phyloP scores from a whole-genome alignment of 2,797 vertebrate species.

The Poecile montanus region DNA sequence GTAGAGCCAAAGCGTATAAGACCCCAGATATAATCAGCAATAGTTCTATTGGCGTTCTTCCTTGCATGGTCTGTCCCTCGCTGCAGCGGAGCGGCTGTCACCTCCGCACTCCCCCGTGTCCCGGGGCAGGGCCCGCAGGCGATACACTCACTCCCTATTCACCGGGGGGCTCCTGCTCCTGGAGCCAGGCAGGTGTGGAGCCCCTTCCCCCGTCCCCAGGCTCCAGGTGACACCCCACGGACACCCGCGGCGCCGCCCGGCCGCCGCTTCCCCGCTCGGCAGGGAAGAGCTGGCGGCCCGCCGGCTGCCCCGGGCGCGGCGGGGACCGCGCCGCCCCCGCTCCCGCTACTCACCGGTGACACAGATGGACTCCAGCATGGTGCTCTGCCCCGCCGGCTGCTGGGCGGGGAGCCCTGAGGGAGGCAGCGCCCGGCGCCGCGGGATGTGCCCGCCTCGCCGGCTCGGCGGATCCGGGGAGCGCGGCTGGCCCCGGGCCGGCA shows the following conservation, averaged over 20 bases:
- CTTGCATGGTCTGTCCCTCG: not conserved
- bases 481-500: not conserved
- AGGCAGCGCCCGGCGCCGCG: not conserved
- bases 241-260: not conserved
- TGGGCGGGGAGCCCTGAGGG: not conserved
- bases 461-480: not conserved
- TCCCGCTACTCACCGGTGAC: conserved; percentile 77
- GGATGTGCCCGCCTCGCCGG: not conserved
- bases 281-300: not conserved
- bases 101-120: not conserved
- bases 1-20: not conserved
- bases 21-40: fast-evolving
- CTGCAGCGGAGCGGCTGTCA: not conserved
- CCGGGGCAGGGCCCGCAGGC: not conserved
- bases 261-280: not conserved
- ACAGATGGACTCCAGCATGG: conserved; percentile 80
- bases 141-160: fast-evolving
- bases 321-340: not conserved
- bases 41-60: not conserved
- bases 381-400: not conserved
- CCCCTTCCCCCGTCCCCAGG: not conserved
- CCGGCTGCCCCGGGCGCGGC: not conserved
- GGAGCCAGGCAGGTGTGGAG: not conserved
- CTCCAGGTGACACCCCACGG: not conserved
- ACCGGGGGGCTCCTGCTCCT: not conserved